phyloP scores from a whole-genome alignment of 1,140 invertebrate genomes.

The Leptinotarsa defecta region DNA sequence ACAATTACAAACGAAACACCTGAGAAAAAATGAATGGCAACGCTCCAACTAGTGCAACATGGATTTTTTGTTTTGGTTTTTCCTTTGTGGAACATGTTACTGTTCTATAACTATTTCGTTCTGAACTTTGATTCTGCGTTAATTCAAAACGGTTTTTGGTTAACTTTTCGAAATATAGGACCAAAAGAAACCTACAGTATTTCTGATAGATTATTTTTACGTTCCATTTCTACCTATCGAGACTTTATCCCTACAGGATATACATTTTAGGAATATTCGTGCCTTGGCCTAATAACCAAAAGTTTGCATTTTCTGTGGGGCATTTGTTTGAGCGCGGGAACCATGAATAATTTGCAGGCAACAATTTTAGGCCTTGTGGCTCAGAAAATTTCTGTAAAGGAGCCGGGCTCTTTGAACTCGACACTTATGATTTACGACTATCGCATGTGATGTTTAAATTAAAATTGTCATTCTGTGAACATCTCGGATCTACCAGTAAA shows the following conservation, averaged over 20 bases:
- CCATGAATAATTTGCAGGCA: slow-evolving; percentile 43
- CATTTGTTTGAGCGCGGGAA: slow-evolving; percentile 37
- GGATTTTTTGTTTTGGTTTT: too few species aligned
- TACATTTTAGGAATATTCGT: too few species aligned
- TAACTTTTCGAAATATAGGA: slow-evolving; percentile 4
- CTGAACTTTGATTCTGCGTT: too few species aligned
- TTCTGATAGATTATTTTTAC: too few species aligned
- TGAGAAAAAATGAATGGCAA: too few species aligned
- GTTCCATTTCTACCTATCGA: too few species aligned
- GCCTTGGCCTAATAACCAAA: background rate
- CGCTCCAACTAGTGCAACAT: too few species aligned
- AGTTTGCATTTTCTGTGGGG: slow-evolving; percentile 14
- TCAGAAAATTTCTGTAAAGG: slow-evolving; percentile 38
- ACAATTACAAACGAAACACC: too few species aligned
- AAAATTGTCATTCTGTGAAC: slow-evolving; percentile 19
- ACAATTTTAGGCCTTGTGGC: slow-evolving; percentile 44
- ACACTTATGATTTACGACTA: slow-evolving; percentile 41
- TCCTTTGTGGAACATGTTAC: too few species aligned
- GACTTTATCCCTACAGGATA: too few species aligned
- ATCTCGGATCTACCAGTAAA: background rate
- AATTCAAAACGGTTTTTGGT: slow-evolving; percentile 3
- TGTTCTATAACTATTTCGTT: too few species aligned
- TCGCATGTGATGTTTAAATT: slow-evolving; percentile 24
- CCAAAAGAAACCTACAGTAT: too few species aligned
- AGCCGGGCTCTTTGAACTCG: slow-evolving; percentile 37